phyloP scores from a whole-genome alignment of 2,113 vertebrate genomes.

The Cervus canadensis region DNA sequence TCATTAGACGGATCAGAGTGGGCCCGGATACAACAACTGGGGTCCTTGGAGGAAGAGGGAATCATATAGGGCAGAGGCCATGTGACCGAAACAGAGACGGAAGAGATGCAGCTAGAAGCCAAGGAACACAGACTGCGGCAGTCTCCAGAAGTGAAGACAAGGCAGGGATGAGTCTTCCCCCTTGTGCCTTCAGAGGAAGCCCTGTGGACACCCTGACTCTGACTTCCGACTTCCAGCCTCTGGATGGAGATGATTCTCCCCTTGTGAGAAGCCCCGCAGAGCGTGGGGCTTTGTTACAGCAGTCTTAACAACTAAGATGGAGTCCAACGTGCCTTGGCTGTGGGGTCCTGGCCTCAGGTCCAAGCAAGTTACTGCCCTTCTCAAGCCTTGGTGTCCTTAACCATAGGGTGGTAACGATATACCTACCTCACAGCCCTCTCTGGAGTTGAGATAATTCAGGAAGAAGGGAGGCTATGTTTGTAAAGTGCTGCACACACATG shows the following conservation, averaged over 20 bases:
- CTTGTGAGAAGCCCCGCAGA: neutral
- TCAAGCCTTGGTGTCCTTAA: neutral
- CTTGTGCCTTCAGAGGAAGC: neutral
- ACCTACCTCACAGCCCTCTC: neutral
- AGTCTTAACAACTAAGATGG: accelerated
- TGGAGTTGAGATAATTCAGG: neutral
- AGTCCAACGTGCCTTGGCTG: accelerated
- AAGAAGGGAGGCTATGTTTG: neutral
- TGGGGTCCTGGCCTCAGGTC: neutral
- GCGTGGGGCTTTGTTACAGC: neutral
- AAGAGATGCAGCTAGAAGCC: neutral
- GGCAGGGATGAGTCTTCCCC: too few species aligned
- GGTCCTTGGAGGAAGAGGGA: neutral
- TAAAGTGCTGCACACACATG: neutral
- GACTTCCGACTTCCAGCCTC: neutral
- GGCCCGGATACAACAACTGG: neutral
- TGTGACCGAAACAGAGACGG: accelerated
- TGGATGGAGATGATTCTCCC: neutral
- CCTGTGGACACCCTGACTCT: neutral
- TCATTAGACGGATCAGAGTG: neutral
- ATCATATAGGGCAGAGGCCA: neutral
- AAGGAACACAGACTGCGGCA: neutral
- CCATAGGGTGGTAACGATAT: neutral
- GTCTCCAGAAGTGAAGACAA: neutral
- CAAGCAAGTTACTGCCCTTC: neutral